These are phyloP conservation scores for Lomographa bimaculata DNA, from an alignment of 2,888 invertebrate species.

Conservation along the genomic window DNA sequence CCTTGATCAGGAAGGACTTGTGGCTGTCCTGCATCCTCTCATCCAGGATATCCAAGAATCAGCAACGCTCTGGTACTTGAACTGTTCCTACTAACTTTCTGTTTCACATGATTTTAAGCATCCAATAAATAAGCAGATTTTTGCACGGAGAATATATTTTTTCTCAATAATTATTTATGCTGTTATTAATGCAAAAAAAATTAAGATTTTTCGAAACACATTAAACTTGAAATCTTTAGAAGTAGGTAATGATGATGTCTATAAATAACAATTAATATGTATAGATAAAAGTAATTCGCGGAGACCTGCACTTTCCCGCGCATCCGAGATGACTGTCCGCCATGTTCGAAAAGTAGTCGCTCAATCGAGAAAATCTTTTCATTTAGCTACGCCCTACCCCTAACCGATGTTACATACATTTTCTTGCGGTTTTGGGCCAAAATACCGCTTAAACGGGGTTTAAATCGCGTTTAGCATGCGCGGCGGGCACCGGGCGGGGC, in stretches of 20 bases:
- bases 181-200: too few relatives aligned
- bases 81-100: background rate
- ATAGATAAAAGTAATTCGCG: constrained; percentile 16
- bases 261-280: background rate
- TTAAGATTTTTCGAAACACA: too few relatives aligned
- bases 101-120: constrained; percentile 5
- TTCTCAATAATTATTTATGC: too few relatives aligned
- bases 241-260: too few relatives aligned
- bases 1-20: constrained; percentile 93
- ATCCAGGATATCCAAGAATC: constrained; percentile 38
- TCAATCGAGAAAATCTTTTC: constrained; percentile 77
- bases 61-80: too few relatives aligned
- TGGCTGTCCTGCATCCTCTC: constrained; percentile 84
- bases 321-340: constrained; percentile 67
- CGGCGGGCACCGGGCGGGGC: constrained; percentile 60
- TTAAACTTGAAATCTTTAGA: too few relatives aligned
- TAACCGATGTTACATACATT: constrained; percentile 77
- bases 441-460: constrained; percentile 82
- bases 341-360: constrained; percentile 68
- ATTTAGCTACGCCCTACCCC: constrained; percentile 79
- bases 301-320: constrained; percentile 70
- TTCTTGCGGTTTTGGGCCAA: constrained; percentile 81
- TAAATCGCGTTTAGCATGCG: constrained; percentile 81
- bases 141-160: too few relatives aligned
- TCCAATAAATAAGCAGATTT: background rate